These are phyloP conservation scores for Tromatobia lineatoria DNA, from an alignment of 2,888 invertebrate genomes.

Conservation along the genomic window DNA sequence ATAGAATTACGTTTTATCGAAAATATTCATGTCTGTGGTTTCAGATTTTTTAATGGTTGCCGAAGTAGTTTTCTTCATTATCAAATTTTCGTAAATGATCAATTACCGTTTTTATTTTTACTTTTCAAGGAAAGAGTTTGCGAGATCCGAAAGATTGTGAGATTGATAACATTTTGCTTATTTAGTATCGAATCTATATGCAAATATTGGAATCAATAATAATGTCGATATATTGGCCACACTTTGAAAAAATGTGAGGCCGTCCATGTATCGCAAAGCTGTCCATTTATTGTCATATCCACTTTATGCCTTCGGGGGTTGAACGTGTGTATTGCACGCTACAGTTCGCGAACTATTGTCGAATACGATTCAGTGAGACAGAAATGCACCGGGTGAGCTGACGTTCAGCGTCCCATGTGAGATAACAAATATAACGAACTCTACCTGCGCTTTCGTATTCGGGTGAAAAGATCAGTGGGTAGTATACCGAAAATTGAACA, in stretches of 20 bases:
- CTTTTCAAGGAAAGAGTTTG: too few species aligned
- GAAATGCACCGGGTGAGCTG: not conserved
- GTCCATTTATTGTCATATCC: constrained; percentile 1
- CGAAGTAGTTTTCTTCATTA: too few species aligned
- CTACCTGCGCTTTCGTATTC: not conserved
- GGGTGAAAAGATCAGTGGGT: constrained; percentile 7
- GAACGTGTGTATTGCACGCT: not conserved
- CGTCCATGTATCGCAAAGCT: not conserved
- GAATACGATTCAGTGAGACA: not conserved
- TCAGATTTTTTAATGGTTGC: too few species aligned
- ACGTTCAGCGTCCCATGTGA: not conserved
- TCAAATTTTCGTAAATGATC: too few species aligned
- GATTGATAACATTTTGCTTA: not conserved
- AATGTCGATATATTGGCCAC: not conserved
- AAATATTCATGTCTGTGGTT: too few species aligned
- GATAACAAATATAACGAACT: not conserved
- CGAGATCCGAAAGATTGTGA: too few species aligned
- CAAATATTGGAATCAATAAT: not conserved
- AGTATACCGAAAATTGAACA: constrained; percentile 31
- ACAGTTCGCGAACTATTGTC: not conserved
- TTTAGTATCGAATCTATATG: not conserved
- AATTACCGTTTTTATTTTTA: too few species aligned
- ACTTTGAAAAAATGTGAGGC: not conserved
- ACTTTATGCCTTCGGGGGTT: not conserved
- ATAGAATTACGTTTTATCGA: too few species aligned